A percentile compares a stretch with the other conserved stretches of the same genome.
These are phyloP conservation scores for Drosophila oshimai DNA, from an alignment of 1,140 invertebrate species.

Conservation along the genomic window DNA sequence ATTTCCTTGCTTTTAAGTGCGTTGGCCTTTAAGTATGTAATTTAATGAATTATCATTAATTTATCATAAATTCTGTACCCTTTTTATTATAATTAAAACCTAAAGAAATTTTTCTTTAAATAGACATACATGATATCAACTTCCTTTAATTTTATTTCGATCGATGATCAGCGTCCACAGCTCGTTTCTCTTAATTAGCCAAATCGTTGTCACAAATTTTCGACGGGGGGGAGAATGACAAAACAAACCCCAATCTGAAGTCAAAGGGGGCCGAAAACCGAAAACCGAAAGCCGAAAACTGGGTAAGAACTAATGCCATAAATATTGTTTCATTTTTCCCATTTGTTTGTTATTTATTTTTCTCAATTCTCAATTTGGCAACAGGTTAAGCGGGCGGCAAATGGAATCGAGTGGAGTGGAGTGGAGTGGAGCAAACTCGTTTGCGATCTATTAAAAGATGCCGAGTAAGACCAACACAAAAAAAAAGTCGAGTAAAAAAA, in stretches of 20 bases:
- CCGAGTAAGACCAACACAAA: constrained; percentile 26
- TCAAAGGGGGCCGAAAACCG: background rate
- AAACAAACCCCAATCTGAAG: constrained; percentile 15
- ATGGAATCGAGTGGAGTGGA: no score
- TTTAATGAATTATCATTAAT: no score
- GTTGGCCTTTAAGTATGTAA: background rate
- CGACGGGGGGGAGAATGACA: constrained; percentile 5
- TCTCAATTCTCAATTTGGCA: constrained; percentile 49
- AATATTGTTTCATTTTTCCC: constrained; percentile 26
- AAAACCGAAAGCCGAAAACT: no score
- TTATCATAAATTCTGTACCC: no score
- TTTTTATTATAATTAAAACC: no score
- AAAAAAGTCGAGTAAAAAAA: constrained; percentile 3
- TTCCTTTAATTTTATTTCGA: constrained; percentile 20
- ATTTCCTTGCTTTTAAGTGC: background rate
- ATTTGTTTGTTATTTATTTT: constrained; percentile 24
- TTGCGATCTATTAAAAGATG: constrained; percentile 38
- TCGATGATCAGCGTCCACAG: constrained; percentile 11
- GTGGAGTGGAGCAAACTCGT: constrained; percentile 30
- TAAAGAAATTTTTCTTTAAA: no score
- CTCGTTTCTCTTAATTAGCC: constrained; percentile 51
- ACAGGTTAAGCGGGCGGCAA: constrained; percentile 47
- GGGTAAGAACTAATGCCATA: constrained; percentile 35
- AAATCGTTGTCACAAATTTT: constrained; percentile 49
- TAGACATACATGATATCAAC: no score